Percentiles rank a stretch among this genome's conserved stretches.
phyloP scores from a whole-genome alignment of 1,140 invertebrate genomes.

The Drosophila biarmipes region DNA sequence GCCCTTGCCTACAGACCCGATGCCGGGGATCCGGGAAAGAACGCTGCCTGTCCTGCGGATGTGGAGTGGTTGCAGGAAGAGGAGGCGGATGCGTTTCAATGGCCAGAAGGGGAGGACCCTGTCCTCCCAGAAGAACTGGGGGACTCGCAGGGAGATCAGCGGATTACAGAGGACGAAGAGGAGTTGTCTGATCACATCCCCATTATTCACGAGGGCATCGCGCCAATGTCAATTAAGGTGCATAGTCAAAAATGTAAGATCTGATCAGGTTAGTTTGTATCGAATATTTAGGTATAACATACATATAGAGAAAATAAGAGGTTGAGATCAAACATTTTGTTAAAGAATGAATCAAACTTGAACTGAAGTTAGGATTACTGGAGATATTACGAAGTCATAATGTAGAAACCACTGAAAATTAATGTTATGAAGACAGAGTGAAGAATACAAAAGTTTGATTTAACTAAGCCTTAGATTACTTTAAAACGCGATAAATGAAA shows the following conservation, averaged over 20 bases:
- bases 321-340: background rate
- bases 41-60: background rate
- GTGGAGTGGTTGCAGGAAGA: too few relatives aligned
- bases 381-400: too few relatives aligned
- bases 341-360: background rate
- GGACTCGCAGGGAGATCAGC: background rate
- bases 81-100: background rate
- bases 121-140: background rate
- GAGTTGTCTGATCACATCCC: too few relatives aligned
- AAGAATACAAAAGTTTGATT: too few relatives aligned
- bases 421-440: background rate
- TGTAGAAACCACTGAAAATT: too few relatives aligned
- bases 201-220: background rate
- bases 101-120: background rate
- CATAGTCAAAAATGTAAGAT: background rate
- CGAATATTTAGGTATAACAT: background rate
- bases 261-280: constrained; percentile 1
- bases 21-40: too few relatives aligned
- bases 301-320: background rate
- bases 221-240: too few relatives aligned
- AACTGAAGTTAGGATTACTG: too few relatives aligned
- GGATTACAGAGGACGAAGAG: background rate
- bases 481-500: background rate
- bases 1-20: constrained; percentile 4
- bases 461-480: too few relatives aligned